These are phyloP conservation scores for Indri indri DNA, from an alignment of 2,113 vertebrate species.

Conservation along the genomic window DNA sequence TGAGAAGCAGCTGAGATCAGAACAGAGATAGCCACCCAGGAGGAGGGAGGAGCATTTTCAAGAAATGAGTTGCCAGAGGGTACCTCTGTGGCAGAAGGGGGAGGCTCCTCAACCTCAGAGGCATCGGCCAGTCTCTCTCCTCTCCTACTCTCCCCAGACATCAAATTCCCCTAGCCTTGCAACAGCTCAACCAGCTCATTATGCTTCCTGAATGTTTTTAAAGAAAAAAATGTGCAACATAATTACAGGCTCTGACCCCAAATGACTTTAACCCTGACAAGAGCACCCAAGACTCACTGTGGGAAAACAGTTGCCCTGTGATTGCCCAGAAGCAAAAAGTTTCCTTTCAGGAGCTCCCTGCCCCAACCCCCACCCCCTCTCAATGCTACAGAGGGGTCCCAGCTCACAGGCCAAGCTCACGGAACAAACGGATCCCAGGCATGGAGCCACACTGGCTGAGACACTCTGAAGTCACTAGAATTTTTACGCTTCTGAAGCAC, in stretches of 20 bases:
- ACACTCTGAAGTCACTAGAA: neutral
- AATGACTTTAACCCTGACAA: slow-evolving; percentile 58
- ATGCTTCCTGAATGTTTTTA: slow-evolving; percentile 27
- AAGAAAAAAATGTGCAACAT: slow-evolving; percentile 32
- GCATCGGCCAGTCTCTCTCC: neutral
- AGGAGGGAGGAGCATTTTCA: neutral
- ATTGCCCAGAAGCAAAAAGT: neutral
- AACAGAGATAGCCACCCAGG: slow-evolving; percentile 8
- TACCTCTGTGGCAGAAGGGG: neutral
- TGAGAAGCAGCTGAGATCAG: slow-evolving; percentile 48
- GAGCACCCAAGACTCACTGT: neutral
- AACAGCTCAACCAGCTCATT: slow-evolving; percentile 25
- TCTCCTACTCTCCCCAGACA: neutral
- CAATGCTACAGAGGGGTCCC: neutral
- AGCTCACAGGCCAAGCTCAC: neutral
- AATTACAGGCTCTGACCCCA: slow-evolving; percentile 68
- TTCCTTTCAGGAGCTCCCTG: slow-evolving; percentile 18
- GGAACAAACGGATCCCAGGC: neutral
- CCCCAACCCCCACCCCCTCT: neutral
- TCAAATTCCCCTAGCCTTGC: neutral
- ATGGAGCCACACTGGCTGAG: neutral
- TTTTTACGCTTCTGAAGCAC: neutral
- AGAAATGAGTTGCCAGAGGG: slow-evolving; percentile 26
- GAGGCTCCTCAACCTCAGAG: neutral
- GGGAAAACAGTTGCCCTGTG: neutral